These are phyloP conservation scores for Xanthorhoe designata DNA, from an alignment of 2,888 invertebrate species.

Conservation along the genomic window DNA sequence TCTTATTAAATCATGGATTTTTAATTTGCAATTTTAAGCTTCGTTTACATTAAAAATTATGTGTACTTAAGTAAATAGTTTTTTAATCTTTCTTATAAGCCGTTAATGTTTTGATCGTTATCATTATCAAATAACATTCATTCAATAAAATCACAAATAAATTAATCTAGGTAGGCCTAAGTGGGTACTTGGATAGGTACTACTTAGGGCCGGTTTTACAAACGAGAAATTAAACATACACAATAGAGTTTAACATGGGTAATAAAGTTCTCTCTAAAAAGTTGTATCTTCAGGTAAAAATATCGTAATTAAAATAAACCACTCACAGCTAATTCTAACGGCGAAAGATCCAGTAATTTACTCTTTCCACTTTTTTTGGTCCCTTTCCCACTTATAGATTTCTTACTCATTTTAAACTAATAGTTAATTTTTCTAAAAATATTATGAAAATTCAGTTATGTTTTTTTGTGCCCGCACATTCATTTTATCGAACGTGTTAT, in stretches of 20 bases:
- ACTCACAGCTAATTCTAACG: constrained; percentile 39
- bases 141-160: not conserved
- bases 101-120: not conserved
- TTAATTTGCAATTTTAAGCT: no score
- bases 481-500: constrained; percentile 55
- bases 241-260: no score
- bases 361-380: constrained; percentile 48
- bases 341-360: constrained; percentile 19
- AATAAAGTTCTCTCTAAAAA: not conserved
- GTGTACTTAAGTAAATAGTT: no score
- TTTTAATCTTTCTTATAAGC: no score
- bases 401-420: constrained; percentile 53
- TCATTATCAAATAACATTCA: not conserved
- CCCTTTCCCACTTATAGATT: constrained; percentile 47
- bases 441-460: constrained; percentile 1
- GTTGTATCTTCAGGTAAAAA: not conserved
- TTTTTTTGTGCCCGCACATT: constrained; percentile 44
- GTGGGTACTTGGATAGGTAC: no score
- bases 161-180: not conserved
- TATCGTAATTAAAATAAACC: not conserved
- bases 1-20: no score
- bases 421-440: not conserved
- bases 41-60: no score
- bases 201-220: no score
- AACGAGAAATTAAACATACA: no score